phyloP scores from a whole-genome alignment of 2,888 invertebrate genomes.

The Muscina levida region DNA sequence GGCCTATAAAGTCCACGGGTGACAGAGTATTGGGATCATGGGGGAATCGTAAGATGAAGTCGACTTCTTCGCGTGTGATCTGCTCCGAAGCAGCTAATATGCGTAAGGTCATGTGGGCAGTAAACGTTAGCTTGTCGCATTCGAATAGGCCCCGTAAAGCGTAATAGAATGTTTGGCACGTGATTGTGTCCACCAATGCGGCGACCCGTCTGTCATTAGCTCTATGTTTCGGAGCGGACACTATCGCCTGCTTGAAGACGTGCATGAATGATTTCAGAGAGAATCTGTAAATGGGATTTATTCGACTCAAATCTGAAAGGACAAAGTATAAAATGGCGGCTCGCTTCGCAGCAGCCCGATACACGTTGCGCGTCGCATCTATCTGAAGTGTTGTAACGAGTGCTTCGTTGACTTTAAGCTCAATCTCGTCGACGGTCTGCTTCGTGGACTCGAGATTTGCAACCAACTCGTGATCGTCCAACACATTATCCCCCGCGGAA shows the following conservation, averaged over 20 bases:
- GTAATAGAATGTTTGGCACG: slow-evolving; percentile 92
- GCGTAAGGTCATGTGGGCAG: slow-evolving; percentile 92
- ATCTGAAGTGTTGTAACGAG: slow-evolving; percentile 93
- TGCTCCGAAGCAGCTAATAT: slow-evolving; percentile 80
- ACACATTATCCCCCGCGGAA: slow-evolving; percentile 94
- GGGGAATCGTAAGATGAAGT: slow-evolving; percentile 93
- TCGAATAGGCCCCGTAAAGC: slow-evolving; percentile 95
- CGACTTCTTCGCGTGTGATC: slow-evolving; percentile 88
- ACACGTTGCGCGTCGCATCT: slow-evolving; percentile 94
- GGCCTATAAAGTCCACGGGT: slow-evolving; percentile 91
- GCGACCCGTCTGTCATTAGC: slow-evolving; percentile 86
- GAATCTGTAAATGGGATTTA: slow-evolving; percentile 97
- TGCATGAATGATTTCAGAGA: slow-evolving; percentile 96
- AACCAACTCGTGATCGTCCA: slow-evolving; percentile 94
- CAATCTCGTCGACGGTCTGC: slow-evolving; percentile 94
- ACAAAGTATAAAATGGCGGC: slow-evolving; percentile 96
- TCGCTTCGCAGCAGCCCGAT: slow-evolving; percentile 90
- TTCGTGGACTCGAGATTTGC: slow-evolving; percentile 96
- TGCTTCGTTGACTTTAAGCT: slow-evolving; percentile 91
- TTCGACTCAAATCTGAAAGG: slow-evolving; percentile 93
- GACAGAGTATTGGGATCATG: slow-evolving; percentile 85
- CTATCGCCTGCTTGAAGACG: slow-evolving; percentile 93
- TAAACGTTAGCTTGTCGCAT: slow-evolving; percentile 94
- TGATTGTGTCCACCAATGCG: slow-evolving; percentile 92
- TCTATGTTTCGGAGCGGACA: slow-evolving; percentile 84